Base-by-base conservation (phyloP, 1,140 invertebrate genomes). In the Lepidurus arcticus region DNA sequence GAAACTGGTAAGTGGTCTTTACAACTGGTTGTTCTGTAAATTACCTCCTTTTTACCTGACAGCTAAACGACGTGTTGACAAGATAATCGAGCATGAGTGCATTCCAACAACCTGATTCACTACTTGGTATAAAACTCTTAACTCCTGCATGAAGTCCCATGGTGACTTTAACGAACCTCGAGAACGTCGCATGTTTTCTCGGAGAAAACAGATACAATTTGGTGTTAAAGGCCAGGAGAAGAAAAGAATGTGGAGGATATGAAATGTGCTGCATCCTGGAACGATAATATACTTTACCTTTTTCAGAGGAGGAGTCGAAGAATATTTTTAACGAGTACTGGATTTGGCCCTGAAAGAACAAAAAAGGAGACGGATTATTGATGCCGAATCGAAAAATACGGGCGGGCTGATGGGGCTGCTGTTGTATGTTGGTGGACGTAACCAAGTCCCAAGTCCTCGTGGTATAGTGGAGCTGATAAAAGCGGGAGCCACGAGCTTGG, bases 61-160 rank as follows among this genome's bases (percentile, higher is more conserved):
- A 65, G 53, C 53, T 65, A 65, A 34, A 65, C 53, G 53, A 65
- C 53, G 53, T 65, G 53, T 65, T 65, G 53, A 65, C 53, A 65
- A 65, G 53, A 65, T 65, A 65, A 65, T 65, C 53, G 53, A n/a
- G 13, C 53, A 65, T 13, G 53, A 65, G 53, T 65, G 53, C 53
- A 65, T 65, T 65, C 53, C 53, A 65, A 65, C 53, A 65, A 65
- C 53, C 53, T 65, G 53, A 65, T 65, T 65, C 53, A 65, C 53
- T 65, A 65, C 53, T 65, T 65, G 53, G 53, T 65, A 13, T 7
- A 65, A 13, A n/a, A 65, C 53, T 21, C 21, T 65, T 4, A 53
- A 21, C 53, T 65, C 53, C 53, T 65, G 21, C n/a, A 21, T 65
- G 16, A 16, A 65, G 9, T 65, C 8, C 21, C 53, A 5, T 65